phyloP scores from a whole-genome alignment of 2,888 invertebrate genomes.

The Ichneumoninae sp. region DNA sequence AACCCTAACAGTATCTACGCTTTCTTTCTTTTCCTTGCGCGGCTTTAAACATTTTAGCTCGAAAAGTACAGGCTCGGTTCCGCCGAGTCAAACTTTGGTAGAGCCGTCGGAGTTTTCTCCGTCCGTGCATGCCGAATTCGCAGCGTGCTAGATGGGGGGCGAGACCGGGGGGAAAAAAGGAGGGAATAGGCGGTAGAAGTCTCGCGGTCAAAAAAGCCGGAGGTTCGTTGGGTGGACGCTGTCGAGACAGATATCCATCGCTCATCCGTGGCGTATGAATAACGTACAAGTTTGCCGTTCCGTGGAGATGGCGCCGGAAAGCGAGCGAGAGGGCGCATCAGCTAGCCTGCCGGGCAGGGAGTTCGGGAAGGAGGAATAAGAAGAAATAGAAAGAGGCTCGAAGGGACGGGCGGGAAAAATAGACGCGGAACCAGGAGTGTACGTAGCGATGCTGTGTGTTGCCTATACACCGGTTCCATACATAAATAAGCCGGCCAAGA shows the following conservation, averaged over 20 bases:
- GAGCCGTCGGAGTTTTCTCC: constrained; percentile 37
- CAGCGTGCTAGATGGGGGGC: background rate
- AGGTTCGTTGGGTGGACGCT: constrained; percentile 62
- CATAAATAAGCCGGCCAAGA: constrained; percentile 75
- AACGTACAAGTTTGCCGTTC: constrained; percentile 75
- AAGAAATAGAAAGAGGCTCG: constrained; percentile 40
- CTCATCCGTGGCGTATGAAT: constrained; percentile 77
- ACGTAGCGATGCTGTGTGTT: constrained; percentile 55
- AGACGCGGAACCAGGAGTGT: constrained; percentile 11
- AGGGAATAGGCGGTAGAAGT: constrained; percentile 33
- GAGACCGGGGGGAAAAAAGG: constrained; percentile 1
- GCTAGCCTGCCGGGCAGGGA: background rate
- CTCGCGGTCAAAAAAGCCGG: constrained; percentile 48
- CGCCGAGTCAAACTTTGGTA: constrained; percentile 46
- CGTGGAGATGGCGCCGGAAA: constrained; percentile 41
- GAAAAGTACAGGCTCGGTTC: background rate
- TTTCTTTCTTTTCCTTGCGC: background rate
- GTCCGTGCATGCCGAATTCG: constrained; percentile 2
- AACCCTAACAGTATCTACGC: background rate
- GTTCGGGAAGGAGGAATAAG: constrained; percentile 26
- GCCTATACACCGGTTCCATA: constrained; percentile 72
- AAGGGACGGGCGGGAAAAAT: constrained; percentile 21
- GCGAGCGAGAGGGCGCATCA: constrained; percentile 23
- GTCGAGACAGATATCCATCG: constrained; percentile 76
- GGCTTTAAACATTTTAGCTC: background rate